A percentile compares a stretch with the other conserved stretches of the same genome.
Conservation (phyloP, 2,113 vertebrate genomes). For the Heteronetta atricapilla region DNA sequence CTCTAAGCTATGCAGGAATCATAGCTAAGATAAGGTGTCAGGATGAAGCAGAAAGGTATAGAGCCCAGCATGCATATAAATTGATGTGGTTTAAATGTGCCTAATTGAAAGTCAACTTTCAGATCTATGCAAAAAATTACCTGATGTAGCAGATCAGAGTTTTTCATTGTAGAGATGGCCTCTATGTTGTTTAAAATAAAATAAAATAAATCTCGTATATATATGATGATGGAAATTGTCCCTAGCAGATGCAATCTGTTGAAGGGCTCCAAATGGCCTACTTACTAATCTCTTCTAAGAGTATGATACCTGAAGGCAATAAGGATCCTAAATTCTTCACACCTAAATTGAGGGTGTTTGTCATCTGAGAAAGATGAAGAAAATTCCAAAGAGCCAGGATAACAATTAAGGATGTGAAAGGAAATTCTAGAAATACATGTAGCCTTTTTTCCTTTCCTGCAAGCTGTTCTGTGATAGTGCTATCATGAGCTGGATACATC, state of each 20-base stretch:
- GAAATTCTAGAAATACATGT: not conserved
- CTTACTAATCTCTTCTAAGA: slow-evolving; percentile 30
- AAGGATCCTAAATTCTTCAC: not conserved
- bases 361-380: not conserved
- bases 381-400: not conserved
- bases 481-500: not conserved
- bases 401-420: not conserved
- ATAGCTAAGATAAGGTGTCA: not conserved
- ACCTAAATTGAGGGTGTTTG: not conserved
- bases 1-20: not conserved
- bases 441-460: not conserved
- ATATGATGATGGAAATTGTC: slow-evolving; percentile 1
- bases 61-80: not conserved
- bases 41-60: not conserved
- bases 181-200: not conserved
- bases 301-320: not conserved
- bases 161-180: slow-evolving; percentile 20
- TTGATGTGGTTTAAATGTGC: not conserved
- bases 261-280: slow-evolving; percentile 24
- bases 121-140: not conserved
- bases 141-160: slow-evolving; percentile 18
- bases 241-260: slow-evolving; percentile 5
- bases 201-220: slow-evolving; percentile 34
- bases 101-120: slow-evolving; percentile 19
- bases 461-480: not conserved